Base-by-base conservation (phyloP, 2,113 vertebrate genomes). In the Ascaphus truei region DNA sequence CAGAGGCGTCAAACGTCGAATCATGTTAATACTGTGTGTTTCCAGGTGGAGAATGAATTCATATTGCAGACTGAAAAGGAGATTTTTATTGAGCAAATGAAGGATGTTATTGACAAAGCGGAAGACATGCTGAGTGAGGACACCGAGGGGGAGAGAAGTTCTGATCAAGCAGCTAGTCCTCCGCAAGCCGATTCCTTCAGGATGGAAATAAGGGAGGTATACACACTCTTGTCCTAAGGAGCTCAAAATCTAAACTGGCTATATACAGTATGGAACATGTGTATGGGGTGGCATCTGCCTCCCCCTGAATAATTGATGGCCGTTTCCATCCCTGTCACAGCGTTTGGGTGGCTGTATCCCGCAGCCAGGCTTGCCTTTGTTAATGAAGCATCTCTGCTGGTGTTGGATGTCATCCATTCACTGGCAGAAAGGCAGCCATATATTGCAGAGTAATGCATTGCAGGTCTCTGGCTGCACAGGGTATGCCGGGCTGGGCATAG, bases 41-140 rank as follows among this genome's bases (percentile, higher is more conserved):
- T 74, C 2, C 47, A 99, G 97, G 96, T 98, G 18, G 96, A 97
- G 69, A 98, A 99, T 20, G 95, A 95, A 68, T 99, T 99, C 72
- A 99, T 99, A 81, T 76, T 99, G 53, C 90, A 82, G 15, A 82
- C 89, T 1, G 97, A 99, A 79, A 95, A 96, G 68, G 97, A 99
- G 78, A 92, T 91, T 1, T 99, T 99, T 59, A 99, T 98, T 7
- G 97, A 99, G 68, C 97, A 98, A 81, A 92, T 99, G 73, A 99
- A 99, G 78, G 97, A 98, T 61, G 95, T 99, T 20, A 94, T 98
- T 73, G 97, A 99, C 83, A 99, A 99, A 82, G 97, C 96, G 2
- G 97, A 98, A 81, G 97, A 99, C 81, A 93, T 98, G 93, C 86
- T 99, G 34, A 92, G 91, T 58, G 97, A 99, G 79, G 95, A 99